Base-by-base conservation (phyloP, 2,888 invertebrate genomes). In the Cinara cedri region DNA sequence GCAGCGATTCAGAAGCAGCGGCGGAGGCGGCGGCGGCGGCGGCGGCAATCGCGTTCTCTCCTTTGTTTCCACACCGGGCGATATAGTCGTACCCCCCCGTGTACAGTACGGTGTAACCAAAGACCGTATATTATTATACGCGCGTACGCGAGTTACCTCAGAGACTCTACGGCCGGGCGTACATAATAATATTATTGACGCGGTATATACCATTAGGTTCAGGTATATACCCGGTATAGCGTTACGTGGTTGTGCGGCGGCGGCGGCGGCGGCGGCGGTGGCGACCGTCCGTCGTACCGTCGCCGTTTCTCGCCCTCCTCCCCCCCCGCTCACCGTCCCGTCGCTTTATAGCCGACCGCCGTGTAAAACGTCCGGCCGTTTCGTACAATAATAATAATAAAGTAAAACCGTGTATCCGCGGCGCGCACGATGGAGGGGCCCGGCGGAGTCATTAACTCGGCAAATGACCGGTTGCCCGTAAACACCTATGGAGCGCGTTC, bases 401-500 rank as follows among this genome's bases (percentile, higher is more conserved):
- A 34, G n/a, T n/a, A n/a, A n/a, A n/a, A n/a, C n/a, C n/a, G n/a
- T n/a, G n/a, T 34, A 34, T 34, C 34, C 6, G 6, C 34, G 34
- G 34, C 3, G 3, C 3, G 34, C 34, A 6, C 6, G 6, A 34
- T 34, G 60, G 26, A 16, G 62, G n/a, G 49, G n/a, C 26, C 26
- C 24, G 57, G n/a, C n/a, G 46, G 60, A 72, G 72, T 72, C 72
- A 49, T 72, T 62, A 72, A 72, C 62, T 72, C 60, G 60, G 72
- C 34, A 19, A 62, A 62, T n/a, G 57, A 72, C 72, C 46, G 72
- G 72, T 72, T 60, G 24, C 14, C 55, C 54, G 10, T 66, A 49
- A 21, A 66, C 46, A 46, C 46, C 46, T 66, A 21, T 3, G 21
- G 14, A 13, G 46, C 21, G 66, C 34, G 34, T 6, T 6, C 34